phyloP scores from a whole-genome alignment of 2,888 invertebrate genomes.

The Dynastes tityus region DNA sequence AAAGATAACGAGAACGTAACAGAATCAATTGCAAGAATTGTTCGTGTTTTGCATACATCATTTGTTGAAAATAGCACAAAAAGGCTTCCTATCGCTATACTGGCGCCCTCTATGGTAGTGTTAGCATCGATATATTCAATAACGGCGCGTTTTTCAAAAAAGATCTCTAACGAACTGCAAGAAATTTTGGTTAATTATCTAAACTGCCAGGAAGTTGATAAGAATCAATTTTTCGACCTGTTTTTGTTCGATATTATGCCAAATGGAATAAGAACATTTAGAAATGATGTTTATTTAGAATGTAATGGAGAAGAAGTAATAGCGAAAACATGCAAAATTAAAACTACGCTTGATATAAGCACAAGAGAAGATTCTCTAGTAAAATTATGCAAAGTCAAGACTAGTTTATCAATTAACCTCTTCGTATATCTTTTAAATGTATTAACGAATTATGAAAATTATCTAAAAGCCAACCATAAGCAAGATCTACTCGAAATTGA shows the following conservation, averaged over 20 bases:
- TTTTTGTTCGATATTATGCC: conserved; percentile 64
- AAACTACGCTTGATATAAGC: conserved; percentile 54
- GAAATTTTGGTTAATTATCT: conserved; percentile 61
- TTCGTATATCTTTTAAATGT: conserved; percentile 69
- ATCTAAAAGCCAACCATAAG: conserved; percentile 60
- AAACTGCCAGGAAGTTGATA: conserved; percentile 55
- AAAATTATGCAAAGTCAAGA: conserved; percentile 64
- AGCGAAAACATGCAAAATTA: conserved; percentile 52
- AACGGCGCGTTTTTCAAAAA: conserved; percentile 63
- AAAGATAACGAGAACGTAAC: conserved; percentile 62
- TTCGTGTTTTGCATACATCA: conserved; percentile 61
- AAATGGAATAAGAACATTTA: conserved; percentile 58
- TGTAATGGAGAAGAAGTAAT: conserved; percentile 57
- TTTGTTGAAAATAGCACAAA: conserved; percentile 60
- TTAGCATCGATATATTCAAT: conserved; percentile 70
- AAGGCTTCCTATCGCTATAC: conserved; percentile 65
- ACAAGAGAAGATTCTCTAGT: conserved; percentile 65
- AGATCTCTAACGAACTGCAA: conserved; percentile 59
- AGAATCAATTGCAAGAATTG: conserved; percentile 59
- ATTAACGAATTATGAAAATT: conserved; percentile 62
- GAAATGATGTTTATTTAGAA: conserved; percentile 61
- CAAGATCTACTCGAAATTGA: conserved; percentile 68
- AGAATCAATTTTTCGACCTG: conserved; percentile 62
- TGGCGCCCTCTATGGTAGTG: conserved; percentile 69
- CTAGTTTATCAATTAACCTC: conserved; percentile 62